These are phyloP conservation scores for Dipodomys stephensi DNA, from an alignment of 2,113 vertebrate species.

Conservation along the genomic window DNA sequence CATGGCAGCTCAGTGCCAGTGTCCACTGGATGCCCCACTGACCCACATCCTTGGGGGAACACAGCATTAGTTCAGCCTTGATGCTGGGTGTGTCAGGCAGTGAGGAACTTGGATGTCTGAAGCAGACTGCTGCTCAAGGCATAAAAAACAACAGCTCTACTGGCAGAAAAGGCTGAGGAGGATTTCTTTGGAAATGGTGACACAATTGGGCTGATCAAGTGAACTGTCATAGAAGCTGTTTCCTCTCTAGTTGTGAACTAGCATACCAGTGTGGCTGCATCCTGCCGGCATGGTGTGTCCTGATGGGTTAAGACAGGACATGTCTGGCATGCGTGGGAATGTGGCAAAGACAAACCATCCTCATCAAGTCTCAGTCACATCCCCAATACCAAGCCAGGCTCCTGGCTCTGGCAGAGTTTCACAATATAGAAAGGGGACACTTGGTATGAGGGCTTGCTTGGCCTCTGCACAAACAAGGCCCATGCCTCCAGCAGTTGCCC, in stretches of 20 bases:
- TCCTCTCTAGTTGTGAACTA: neutral
- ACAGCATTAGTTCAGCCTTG: neutral
- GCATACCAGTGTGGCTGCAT: too few relatives aligned
- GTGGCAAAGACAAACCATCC: neutral
- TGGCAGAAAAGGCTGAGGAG: neutral
- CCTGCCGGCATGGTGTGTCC: too few relatives aligned
- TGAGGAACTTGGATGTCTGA: neutral
- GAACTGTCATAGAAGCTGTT: neutral
- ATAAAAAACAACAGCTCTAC: too few relatives aligned
- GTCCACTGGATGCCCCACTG: neutral
- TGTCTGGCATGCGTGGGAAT: neutral
- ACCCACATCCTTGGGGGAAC: neutral
- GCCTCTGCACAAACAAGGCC: neutral
- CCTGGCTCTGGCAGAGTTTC: too few relatives aligned
- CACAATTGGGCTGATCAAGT: neutral
- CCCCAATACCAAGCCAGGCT: neutral
- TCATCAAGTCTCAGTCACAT: neutral
- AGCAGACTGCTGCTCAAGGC: too few relatives aligned
- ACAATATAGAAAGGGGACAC: too few relatives aligned
- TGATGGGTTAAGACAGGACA: neutral
- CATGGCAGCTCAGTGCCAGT: neutral
- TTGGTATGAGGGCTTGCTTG: neutral
- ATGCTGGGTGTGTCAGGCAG: neutral
- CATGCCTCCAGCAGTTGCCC: too few relatives aligned
- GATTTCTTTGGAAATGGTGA: neutral